Conservation (phyloP, 1,140 invertebrate species). For the Eriocheir sinensis region DNA sequence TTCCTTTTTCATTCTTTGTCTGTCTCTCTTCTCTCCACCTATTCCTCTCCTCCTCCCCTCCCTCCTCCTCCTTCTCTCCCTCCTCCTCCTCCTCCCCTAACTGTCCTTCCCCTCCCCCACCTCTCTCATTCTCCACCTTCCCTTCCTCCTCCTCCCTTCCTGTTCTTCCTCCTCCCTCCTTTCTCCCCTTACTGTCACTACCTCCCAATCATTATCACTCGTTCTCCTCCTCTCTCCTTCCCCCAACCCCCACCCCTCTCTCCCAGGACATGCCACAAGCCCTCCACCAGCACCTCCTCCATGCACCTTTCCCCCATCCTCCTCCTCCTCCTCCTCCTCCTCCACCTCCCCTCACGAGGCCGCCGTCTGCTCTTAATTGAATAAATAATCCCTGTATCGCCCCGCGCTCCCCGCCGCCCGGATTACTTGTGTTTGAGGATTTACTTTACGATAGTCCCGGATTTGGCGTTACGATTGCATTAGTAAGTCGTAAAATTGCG, state of each 20-base stretch:
- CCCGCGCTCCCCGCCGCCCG: slow-evolving; percentile 42
- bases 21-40: not conserved
- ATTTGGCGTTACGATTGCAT: slow-evolving; percentile 67
- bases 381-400: slow-evolving; percentile 56
- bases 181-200: not conserved
- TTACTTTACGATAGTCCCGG: slow-evolving; percentile 66
- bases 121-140: not conserved
- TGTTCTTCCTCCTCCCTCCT: not conserved
- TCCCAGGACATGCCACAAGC: no score
- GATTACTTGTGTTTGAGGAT: slow-evolving; percentile 67
- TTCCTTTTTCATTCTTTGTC: not conserved
- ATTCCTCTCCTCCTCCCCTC: no score
- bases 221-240: not conserved
- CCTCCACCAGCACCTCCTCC: no score
- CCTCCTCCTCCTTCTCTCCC: no score
- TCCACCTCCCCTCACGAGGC: slow-evolving; percentile 20
- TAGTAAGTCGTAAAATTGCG: slow-evolving; percentile 56
- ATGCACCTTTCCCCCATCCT: not conserved
- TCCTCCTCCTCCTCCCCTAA: not conserved
- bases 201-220: no score
- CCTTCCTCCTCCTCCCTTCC: not conserved
- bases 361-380: slow-evolving; percentile 55
- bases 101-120: no score
- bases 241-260: not conserved
- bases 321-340: not conserved